These are phyloP conservation scores for Folsomia manolachei DNA, from an alignment of 2,888 invertebrate species.

Conservation along the genomic window DNA sequence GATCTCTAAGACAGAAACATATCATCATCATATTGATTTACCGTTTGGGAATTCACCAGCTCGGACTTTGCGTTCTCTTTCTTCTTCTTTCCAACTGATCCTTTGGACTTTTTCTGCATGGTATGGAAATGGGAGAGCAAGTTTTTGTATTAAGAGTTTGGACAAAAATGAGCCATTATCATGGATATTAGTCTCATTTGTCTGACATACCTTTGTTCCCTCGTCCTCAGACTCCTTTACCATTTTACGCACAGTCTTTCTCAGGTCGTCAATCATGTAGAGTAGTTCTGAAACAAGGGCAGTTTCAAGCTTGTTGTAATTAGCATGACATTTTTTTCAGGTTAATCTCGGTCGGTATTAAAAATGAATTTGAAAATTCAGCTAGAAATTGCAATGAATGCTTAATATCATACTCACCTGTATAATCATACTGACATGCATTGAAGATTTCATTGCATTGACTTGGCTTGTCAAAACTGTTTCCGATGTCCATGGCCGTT, in stretches of 20 bases:
- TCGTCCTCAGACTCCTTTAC: conserved; percentile 4
- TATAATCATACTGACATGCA: conserved; percentile 20
- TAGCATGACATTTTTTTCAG: no score
- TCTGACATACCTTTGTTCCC: background rate
- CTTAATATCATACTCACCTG: no score
- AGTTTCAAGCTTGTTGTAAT: no score
- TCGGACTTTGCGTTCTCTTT: conserved; percentile 2
- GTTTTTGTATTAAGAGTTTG: background rate
- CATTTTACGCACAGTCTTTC: conserved; percentile 1
- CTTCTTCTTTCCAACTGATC: no score
- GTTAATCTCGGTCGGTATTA: no score
- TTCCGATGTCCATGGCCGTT: conserved; percentile 39
- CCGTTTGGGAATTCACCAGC: background rate
- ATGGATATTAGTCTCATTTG: background rate
- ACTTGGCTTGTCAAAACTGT: conserved; percentile 30
- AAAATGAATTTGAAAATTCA: no score
- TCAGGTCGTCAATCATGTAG: conserved; percentile 21
- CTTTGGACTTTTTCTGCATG: background rate
- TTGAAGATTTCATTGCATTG: conserved; percentile 39
- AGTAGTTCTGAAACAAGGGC: no score
- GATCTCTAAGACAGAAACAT: background rate
- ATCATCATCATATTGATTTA: background rate
- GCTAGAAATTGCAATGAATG: no score
- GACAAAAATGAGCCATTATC: conserved; percentile 18
- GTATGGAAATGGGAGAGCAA: background rate